Evolutionary conservation across 30 jellyfish, hydroid and myxozoan genomes (phyloP).

Genomic region (Turritopsis dohrnii): DNA sequence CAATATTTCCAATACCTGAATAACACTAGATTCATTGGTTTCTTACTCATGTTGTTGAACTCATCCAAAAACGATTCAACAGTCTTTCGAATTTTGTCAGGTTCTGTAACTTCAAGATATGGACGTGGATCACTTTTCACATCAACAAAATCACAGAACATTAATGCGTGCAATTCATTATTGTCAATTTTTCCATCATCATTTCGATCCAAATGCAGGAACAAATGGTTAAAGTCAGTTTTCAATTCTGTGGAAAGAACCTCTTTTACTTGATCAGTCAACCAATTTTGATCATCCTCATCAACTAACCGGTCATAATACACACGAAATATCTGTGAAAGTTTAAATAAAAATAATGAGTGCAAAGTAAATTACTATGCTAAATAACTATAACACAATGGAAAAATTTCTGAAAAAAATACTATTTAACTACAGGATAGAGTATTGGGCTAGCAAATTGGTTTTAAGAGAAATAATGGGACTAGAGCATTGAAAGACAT

Average conservation of each 20-base stretch:
- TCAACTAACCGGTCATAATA: conserved; percentile 95
- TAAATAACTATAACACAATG: not conserved
- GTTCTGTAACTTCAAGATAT: conserved; percentile 74
- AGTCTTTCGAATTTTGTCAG: conserved; percentile 69
- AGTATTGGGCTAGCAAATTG: no score
- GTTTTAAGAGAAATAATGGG: no score
- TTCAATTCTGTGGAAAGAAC: conserved; percentile 43
- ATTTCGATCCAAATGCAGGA: conserved; percentile 60
- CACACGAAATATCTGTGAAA: conserved; percentile 96
- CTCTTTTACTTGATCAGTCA: conserved; percentile 64
- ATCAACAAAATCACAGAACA: conserved; percentile 96
- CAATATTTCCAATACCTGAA: no score
- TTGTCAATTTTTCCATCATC: conserved; percentile 62
- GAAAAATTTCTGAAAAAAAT: no score
- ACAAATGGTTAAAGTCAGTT: conserved; percentile 61
- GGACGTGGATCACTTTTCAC: conserved; percentile 90
- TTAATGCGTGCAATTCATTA: conserved; percentile 76
- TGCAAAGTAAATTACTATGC: not conserved
- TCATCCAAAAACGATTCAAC: conserved; percentile 87
- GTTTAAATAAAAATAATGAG: not conserved
- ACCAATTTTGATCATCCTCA: conserved; percentile 87
- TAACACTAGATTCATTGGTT: conserved; percentile 95
- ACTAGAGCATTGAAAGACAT: no score
- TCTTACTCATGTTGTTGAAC: conserved; percentile 92
- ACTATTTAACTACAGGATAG: no score